Conservation (phyloP, 2,113 vertebrate genomes). For the Chitala chitala region DNA sequence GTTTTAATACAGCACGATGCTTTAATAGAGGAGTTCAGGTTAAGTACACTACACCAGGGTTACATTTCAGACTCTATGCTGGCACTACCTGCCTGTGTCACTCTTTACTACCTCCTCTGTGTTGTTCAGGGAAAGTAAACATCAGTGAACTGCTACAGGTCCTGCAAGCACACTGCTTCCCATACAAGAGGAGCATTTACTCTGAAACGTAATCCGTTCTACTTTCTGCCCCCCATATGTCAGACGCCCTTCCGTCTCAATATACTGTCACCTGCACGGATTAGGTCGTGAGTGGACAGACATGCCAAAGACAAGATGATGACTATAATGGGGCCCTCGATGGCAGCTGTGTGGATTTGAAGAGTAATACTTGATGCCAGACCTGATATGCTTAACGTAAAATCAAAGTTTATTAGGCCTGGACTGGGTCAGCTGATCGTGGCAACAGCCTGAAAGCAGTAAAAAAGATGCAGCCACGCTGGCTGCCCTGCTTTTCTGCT, state of each 20-base stretch:
- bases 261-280: not conserved
- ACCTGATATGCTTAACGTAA: not conserved
- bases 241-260: not conserved
- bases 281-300: not conserved
- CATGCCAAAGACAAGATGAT: not conserved
- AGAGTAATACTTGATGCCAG: constrained; percentile 2
- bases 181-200: not conserved
- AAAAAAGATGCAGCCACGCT: too few relatives aligned
- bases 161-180: not conserved
- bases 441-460: not conserved
- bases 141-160: not conserved
- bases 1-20: too few relatives aligned
- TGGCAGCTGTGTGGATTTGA: not conserved
- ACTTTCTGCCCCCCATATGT: not conserved
- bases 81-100: not conserved
- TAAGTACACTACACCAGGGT: too few relatives aligned
- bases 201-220: not conserved
- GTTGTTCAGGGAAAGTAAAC: not conserved
- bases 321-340: not conserved
- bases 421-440: not conserved
- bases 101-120: not conserved
- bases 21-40: too few relatives aligned
- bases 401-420: not conserved
- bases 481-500: too few relatives aligned
- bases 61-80: too few relatives aligned